A percentile compares a stretch with the other conserved stretches of the same genome.
Conservation (phyloP, 2,888 invertebrate genomes). For the Brassicogethes aeneus region DNA sequence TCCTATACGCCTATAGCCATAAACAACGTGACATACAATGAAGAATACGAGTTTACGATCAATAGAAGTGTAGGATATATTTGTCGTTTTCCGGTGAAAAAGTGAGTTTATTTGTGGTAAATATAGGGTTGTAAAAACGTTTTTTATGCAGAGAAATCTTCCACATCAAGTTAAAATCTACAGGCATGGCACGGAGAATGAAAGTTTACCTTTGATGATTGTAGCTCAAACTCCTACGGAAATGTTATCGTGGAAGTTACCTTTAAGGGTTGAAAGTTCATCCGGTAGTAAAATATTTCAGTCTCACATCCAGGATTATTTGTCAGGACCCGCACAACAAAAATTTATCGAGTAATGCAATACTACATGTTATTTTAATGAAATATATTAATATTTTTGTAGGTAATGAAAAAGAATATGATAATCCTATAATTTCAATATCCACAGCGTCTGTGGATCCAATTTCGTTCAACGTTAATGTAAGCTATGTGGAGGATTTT, state of each 20-base stretch:
- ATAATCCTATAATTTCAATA: conserved; percentile 30
- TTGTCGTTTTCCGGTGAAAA: no score
- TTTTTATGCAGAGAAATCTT: no score
- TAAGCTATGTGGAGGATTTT: conserved; percentile 53
- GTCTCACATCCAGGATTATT: not conserved
- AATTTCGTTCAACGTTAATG: conserved; percentile 50
- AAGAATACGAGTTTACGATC: no score
- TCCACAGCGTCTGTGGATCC: conserved; percentile 50
- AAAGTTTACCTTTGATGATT: conserved; percentile 53
- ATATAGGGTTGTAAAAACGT: no score
- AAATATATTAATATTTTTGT: not conserved
- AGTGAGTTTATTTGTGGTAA: no score
- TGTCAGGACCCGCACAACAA: not conserved
- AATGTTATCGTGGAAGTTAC: conserved; percentile 73
- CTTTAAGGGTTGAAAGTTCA: conserved; percentile 50
- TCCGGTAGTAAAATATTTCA: not conserved
- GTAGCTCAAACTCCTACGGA: conserved; percentile 67
- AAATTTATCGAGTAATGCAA: conserved; percentile 7
- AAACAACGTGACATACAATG: no score
- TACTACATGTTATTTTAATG: conserved; percentile 10
- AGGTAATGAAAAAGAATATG: not conserved
- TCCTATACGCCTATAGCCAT: no score
- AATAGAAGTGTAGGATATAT: no score
- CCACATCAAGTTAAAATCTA: no score
- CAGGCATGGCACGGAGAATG: no score